These are phyloP conservation scores for Andrena cerasifolii DNA, from an alignment of 1,140 invertebrate species.

Conservation along the genomic window DNA sequence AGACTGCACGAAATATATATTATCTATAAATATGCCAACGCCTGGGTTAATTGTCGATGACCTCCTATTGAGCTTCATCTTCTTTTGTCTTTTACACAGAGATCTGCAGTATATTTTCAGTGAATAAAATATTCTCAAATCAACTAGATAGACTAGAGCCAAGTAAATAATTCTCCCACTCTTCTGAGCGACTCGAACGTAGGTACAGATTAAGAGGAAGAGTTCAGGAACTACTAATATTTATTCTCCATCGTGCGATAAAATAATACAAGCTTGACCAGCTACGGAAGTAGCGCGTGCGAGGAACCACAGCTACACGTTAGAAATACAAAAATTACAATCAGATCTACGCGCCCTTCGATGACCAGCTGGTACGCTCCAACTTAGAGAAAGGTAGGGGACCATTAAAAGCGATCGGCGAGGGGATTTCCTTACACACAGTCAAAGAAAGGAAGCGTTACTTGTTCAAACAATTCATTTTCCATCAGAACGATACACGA, in stretches of 20 bases:
- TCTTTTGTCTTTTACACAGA: too few species aligned
- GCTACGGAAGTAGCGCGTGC: background rate
- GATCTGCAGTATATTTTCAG: too few species aligned
- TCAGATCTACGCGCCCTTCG: background rate
- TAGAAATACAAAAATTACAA: constrained; percentile 12
- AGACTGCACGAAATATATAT: constrained; percentile 79
- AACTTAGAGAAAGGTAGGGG: too few species aligned
- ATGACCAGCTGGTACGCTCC: background rate
- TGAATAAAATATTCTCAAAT: too few species aligned
- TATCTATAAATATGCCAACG: constrained; percentile 67
- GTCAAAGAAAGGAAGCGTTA: background rate
- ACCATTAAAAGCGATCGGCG: too few species aligned
- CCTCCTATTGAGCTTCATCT: background rate
- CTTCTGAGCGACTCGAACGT: too few species aligned
- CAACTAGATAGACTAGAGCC: too few species aligned
- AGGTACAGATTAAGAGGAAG: too few species aligned
- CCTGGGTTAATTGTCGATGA: background rate
- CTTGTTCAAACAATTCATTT: too few species aligned
- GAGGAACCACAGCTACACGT: constrained; percentile 17
- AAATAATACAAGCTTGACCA: background rate
- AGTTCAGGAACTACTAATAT: too few species aligned
- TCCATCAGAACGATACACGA: background rate
- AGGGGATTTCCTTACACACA: too few species aligned
- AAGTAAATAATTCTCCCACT: too few species aligned
- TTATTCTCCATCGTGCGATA: background rate